Evolutionary conservation across 2,797 vertebrate species (phyloP).

Genomic region (Halcyon badia): DNA sequence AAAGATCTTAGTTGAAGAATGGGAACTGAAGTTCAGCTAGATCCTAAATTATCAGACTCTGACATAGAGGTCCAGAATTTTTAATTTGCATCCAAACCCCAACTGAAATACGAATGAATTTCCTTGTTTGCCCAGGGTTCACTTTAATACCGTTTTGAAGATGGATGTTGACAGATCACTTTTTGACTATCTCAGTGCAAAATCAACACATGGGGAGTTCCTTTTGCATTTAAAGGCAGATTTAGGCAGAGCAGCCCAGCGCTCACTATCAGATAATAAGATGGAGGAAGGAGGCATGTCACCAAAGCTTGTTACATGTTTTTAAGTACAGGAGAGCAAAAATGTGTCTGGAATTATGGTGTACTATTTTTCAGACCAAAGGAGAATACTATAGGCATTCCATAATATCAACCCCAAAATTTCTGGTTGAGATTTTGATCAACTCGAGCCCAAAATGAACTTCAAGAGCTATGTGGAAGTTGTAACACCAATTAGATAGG

Average conservation of each 20-base stretch:
- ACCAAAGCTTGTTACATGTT: fast-evolving
- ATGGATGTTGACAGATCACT: neutral
- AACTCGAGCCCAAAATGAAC: neutral
- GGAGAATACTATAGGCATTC: neutral
- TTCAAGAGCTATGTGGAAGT: neutral
- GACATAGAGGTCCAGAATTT: neutral
- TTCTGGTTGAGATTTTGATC: neutral
- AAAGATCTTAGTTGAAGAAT: neutral
- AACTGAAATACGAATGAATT: neutral
- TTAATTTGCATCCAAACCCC: neutral
- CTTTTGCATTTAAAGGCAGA: neutral
- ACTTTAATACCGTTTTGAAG: neutral
- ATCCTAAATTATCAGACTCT: neutral
- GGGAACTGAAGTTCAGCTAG: neutral
- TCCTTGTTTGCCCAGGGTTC: neutral
- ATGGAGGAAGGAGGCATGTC: neutral
- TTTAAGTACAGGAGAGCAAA: neutral
- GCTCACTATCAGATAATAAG: neutral
- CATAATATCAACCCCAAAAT: neutral
- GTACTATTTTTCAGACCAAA: neutral
- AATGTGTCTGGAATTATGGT: neutral
- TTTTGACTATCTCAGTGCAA: neutral
- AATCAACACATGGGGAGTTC: neutral
- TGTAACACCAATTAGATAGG: neutral
- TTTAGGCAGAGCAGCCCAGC: neutral